phyloP scores from a whole-genome alignment of 2,888 invertebrate genomes.

The Scaptomyza parva region DNA sequence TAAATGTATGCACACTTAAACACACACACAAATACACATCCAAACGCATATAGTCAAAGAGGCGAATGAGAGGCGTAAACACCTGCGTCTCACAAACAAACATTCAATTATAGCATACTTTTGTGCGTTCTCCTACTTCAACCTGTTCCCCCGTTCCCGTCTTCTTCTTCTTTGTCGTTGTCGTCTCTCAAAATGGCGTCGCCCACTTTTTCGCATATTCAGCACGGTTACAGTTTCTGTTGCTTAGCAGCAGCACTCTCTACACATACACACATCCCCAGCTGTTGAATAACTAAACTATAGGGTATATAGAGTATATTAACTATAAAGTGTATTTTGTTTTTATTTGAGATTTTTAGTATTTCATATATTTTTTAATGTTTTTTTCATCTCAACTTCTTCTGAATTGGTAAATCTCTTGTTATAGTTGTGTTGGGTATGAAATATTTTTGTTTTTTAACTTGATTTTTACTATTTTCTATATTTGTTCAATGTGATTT shows the following conservation, averaged over 20 bases:
- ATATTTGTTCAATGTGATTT: too few relatives aligned
- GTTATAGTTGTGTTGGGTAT: too few relatives aligned
- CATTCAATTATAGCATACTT: conserved; percentile 78
- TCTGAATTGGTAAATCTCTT: too few relatives aligned
- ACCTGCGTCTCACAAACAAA: conserved; percentile 63
- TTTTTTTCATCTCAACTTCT: too few relatives aligned
- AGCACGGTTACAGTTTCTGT: conserved; percentile 44
- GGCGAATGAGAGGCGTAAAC: conserved; percentile 20
- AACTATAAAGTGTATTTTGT: background rate
- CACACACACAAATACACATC: conserved; percentile 5
- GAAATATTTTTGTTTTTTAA: too few relatives aligned
- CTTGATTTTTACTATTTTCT: too few relatives aligned
- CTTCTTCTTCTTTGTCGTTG: too few relatives aligned
- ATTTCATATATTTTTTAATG: background rate
- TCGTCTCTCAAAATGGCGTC: conserved; percentile 63
- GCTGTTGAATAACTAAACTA: background rate
- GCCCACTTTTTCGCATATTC: conserved; percentile 67
- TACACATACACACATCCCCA: conserved; percentile 15
- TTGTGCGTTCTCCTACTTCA: conserved; percentile 61
- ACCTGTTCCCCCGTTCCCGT: too few relatives aligned
- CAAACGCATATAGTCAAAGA: background rate
- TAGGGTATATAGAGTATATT: conserved; percentile 5
- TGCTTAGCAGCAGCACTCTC: conserved; percentile 16
- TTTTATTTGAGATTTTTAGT: background rate
- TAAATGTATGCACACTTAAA: conserved; percentile 3